Percentiles rank a stretch among this genome's conserved stretches.
These are phyloP conservation scores for Micrasema minimum DNA, from an alignment of 1,140 invertebrate genomes.

Conservation along the genomic window DNA sequence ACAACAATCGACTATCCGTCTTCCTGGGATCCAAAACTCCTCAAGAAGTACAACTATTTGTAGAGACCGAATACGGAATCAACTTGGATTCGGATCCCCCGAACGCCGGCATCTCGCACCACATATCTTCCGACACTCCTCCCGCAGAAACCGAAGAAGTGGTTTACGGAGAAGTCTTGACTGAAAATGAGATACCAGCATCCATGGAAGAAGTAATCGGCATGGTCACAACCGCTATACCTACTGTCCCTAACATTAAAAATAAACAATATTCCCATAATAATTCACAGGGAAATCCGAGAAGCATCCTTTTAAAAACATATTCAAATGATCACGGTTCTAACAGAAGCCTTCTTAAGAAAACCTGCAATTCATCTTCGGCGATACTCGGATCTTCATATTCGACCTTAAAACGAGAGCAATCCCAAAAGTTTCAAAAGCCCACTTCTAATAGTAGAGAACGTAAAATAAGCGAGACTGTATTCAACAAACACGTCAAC, in stretches of 20 bases:
- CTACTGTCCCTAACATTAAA: conserved; percentile 60
- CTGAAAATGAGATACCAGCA: conserved; percentile 62
- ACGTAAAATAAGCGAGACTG: background rate
- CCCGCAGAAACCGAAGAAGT: conserved; percentile 53
- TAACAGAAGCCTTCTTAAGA: conserved; percentile 41
- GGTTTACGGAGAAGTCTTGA: conserved; percentile 59
- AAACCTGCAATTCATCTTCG: conserved; percentile 20
- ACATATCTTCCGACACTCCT: conserved; percentile 26
- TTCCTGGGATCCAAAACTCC: conserved; percentile 72
- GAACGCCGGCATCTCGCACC: conserved; percentile 53
- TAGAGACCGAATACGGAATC: conserved; percentile 63
- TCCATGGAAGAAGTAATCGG: conserved; percentile 67
- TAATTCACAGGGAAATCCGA: conserved; percentile 7
- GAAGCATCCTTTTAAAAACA: conserved; percentile 39
- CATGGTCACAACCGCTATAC: conserved; percentile 66
- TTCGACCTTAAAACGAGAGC: conserved; percentile 6
- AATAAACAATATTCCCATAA: conserved; percentile 26
- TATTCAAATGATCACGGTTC: conserved; percentile 21
- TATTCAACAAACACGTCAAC: background rate
- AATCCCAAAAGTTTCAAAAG: no score
- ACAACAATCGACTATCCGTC: conserved; percentile 71
- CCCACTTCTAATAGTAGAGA: background rate
- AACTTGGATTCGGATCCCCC: conserved; percentile 56
- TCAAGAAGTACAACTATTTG: conserved; percentile 68
- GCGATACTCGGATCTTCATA: background rate